Evolutionary conservation across 2,888 invertebrate species (phyloP), one percentile per base, ranked within the genome.

Genomic region (Caenorhabditis sulstoni): DNA sequence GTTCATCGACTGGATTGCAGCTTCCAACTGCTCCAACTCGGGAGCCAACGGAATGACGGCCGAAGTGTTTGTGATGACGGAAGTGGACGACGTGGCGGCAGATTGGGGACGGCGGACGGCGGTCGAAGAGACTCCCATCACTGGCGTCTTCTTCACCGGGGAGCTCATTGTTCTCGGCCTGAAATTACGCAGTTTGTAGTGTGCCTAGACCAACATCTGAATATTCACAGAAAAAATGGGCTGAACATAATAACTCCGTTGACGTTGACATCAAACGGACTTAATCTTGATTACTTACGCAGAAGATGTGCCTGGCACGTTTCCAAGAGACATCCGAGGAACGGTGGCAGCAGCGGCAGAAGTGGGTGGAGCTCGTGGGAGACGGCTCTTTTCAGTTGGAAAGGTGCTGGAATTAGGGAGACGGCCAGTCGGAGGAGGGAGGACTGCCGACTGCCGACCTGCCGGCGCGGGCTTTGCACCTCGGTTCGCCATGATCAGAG

Each of bases 101-200:
- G 76, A 59, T 35, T 66, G 74, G 4, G 76, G 73, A 12, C 81
- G 68, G 22, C 79, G 78, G 3, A 62, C 68, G 8, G 64, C 53
- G 20, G 81, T 81, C 18, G 74, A 71, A 1, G 78, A 78, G 3
- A 84, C 66, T 3, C 84, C 84, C 84, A 84, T 84, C 8, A 79
- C 80, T 4, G 84, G 84, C 23, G 80, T 80, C 45, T 83, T 84
- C 52, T 83, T 84, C 2, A 83, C 79, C 1, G 84, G 84, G 0
- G 84, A 84, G 16, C 67, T 65, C 50, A 73, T 67, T 18, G 57
- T 70, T 3, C 81, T 68, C 23, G 70, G 41, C 35, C 73, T 73
- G 52, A 45, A 73, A 29, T 5, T 7, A 29, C 3, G 3, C 29
- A 29, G 29, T 7, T 29, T 7, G n/a, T n/a, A n/a, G n/a, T n/a